Base-by-base conservation (phyloP, 2,888 invertebrate species). In the Orthonychiurus folsomi region DNA sequence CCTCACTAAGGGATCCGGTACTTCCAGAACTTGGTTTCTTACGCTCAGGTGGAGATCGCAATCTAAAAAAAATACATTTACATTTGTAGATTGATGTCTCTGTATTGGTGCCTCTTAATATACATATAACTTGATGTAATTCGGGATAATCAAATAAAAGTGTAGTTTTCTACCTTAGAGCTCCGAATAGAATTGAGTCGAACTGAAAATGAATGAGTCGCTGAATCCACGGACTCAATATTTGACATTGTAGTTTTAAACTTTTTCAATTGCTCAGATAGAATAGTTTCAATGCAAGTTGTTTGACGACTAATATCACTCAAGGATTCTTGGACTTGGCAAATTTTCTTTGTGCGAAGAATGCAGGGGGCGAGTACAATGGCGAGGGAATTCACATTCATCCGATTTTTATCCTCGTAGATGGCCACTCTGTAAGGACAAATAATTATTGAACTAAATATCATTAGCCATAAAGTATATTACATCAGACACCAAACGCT, bases 321-420 rank as follows among this genome's bases (percentile, higher is more conserved):
- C 69, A 95, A 81, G 75, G 92, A 89, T 77, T 91, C 92, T 79
- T 94, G 93, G 59, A 93, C 94, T 55, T 91, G 91, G 71, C 92
- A 84, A 67, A 85, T 80, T 77, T 90, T 87, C 78, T 89, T 89
- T 68, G 93, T 90, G 73, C 93, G 83, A 69, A 95, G 81, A 58
- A 95, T 88, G 78, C 94, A 94, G 56, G 95, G 94, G 53, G 93
- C 93, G 79, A 94, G 95, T 69, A 95, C 92, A 72, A 94, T 93
- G 59, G 94, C 92, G 70, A 95, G 79, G 60, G 91, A 89, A 75
- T 89, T 88, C 0, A 93, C 85, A 62, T 89, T 89, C 95, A 95
- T 95, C 71, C 91, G 81, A 79, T 94, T 95, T 69, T 86, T 87
- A 68, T 87, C 84, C 78, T 93, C 93, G 74, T 89, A 86, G 28